These are phyloP conservation scores for Nycteola revayana DNA, from an alignment of 2,888 invertebrate species.

Conservation along the genomic window DNA sequence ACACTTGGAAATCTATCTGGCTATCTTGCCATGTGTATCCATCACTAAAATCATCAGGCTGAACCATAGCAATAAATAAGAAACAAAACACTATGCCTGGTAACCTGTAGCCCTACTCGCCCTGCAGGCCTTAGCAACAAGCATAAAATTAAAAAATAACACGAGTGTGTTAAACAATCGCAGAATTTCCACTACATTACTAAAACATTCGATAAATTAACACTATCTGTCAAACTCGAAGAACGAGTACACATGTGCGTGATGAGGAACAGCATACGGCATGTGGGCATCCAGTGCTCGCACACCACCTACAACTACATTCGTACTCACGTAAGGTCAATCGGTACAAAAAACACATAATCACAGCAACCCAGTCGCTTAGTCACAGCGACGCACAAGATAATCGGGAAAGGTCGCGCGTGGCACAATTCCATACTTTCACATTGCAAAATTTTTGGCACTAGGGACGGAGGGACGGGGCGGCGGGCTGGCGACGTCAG, in stretches of 20 bases:
- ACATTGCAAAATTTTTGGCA: constrained; percentile 82
- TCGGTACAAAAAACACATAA: constrained; percentile 56
- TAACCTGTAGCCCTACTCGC: too few species aligned
- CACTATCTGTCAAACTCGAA: constrained; percentile 11
- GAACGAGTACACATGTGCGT: constrained; percentile 23
- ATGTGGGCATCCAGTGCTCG: constrained; percentile 49
- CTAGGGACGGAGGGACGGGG: constrained; percentile 72
- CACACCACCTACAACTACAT: constrained; percentile 44
- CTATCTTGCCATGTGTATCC: too few species aligned
- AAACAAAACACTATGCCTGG: too few species aligned
- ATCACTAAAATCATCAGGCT: too few species aligned
- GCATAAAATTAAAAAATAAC: constrained; percentile 13
- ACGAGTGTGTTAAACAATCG: constrained; percentile 18
- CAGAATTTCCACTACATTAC: constrained; percentile 11
- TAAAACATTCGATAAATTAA: constrained; percentile 5
- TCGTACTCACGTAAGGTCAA: constrained; percentile 60
- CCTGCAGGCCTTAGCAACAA: constrained; percentile 34
- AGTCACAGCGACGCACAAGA: constrained; percentile 49
- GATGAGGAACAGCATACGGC: constrained; percentile 38
- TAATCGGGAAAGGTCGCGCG: constrained; percentile 73
- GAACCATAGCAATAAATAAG: too few species aligned
- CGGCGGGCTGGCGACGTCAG: constrained; percentile 76
- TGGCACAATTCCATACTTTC: constrained; percentile 80
- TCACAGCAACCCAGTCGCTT: constrained; percentile 41
- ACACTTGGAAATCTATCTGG: too few species aligned